Percentiles rank a stretch among this genome's conserved stretches.
Evolutionary conservation across 1,140 invertebrate genomes (phyloP).

Genomic region (Caerostris darwini): DNA sequence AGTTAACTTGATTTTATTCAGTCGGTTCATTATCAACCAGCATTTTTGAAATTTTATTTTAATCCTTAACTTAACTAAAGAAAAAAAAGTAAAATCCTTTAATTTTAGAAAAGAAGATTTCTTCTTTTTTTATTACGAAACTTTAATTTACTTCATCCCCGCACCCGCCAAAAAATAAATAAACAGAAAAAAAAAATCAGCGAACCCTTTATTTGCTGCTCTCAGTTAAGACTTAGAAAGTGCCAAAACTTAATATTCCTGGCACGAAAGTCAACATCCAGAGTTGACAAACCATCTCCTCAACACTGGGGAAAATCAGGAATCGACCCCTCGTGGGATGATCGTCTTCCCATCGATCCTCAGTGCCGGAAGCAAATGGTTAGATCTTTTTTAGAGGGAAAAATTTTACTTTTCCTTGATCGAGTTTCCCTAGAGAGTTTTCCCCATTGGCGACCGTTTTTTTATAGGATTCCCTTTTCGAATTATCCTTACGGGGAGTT

Average conservation of each 20-base stretch:
- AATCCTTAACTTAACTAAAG: too few species aligned
- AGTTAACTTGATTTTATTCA: too few species aligned
- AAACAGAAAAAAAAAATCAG: too few species aligned
- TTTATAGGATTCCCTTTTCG: not conserved
- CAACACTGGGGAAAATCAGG: not conserved
- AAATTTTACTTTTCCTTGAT: not conserved
- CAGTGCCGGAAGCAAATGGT: not conserved
- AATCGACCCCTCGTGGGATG: not conserved
- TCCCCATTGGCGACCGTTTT: not conserved
- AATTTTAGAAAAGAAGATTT: not conserved
- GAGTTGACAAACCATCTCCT: not conserved
- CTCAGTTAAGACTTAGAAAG: not conserved
- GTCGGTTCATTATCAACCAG: too few species aligned
- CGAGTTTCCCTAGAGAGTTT: not conserved
- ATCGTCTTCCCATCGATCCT: constrained; percentile 31
- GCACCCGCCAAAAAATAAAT: not conserved
- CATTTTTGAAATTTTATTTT: too few species aligned
- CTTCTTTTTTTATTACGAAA: too few species aligned
- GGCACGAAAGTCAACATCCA: not conserved
- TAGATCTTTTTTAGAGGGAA: not conserved
- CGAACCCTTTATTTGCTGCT: not conserved
- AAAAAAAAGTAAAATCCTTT: too few species aligned
- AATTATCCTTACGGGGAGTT: not conserved
- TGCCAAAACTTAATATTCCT: not conserved
- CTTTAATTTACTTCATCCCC: not conserved